Evolutionary conservation across 92 coral and sea anemone genomes (phyloP), one percentile per base, ranked within the genome.

Genomic region (Meandrina meandrites): DNA sequence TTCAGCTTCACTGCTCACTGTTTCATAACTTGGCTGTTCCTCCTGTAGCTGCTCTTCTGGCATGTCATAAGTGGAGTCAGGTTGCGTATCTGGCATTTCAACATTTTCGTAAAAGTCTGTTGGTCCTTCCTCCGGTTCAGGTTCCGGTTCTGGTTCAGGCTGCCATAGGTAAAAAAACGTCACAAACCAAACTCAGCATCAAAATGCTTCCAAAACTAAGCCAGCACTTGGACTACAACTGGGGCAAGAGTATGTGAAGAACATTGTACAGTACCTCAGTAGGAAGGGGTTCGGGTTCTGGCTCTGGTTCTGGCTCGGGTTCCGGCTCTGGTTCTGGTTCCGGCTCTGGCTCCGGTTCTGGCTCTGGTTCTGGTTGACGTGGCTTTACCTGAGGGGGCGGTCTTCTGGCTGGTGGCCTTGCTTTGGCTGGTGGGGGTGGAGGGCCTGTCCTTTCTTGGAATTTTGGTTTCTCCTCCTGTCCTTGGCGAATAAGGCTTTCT

Each of bases 381-480:
- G 70, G 75, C 40, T 71, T 66, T 13, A 76, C 88, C 47, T 90
- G 81, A 34, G 86, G 92, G 28, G 90, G 92, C n/a, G 98, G 98
- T 8, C 89, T 78, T n/a, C 90, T 86, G 40, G 91, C 85, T 2
- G 93, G 93, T 50, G 95, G 94, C 48, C 81, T 91, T 56, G 91
- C 88, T 81, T 90, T 92, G 51, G 76, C 80, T 8, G 94, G 93
- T 9, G 81, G 90, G 30, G 98, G 92, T n/a, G 95, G 95, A 18
- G 92, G 94, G 2, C 94, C 92, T 60, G 57, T 91, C 40, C 81
- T 88, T 68, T 93, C 96, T 82, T 88, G 80, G 84, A 89, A 94
- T 73, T 78, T 81, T 8, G 93, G 98, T 78, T 95, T 92, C 70
- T 92, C 92, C 30, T 88, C 92, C 81, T 91, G 94, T 37, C 99